Evolutionary conservation across 53 echinoderm and acorn worm genomes (phyloP).

Genomic region (Arbacia lixula): DNA sequence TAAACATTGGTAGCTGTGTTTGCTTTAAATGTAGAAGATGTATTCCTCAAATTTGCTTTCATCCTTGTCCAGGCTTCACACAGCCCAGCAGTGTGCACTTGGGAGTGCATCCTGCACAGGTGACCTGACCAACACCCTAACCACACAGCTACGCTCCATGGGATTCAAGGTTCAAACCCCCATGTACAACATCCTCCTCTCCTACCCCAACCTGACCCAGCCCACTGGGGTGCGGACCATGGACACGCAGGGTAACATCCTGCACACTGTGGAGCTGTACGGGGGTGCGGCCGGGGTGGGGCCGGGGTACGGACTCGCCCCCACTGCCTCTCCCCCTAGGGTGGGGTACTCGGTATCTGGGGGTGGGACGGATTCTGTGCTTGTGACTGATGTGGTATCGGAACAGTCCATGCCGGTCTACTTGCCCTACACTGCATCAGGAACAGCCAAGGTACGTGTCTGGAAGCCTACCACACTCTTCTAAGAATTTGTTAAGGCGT

Average conservation of each 20-base stretch:
- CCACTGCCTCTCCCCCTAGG: no score
- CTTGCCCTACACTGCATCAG: conserved; percentile 28
- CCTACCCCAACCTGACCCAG: conserved; percentile 37
- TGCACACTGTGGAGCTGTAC: conserved; percentile 32
- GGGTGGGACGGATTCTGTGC: neutral
- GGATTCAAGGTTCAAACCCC: conserved; percentile 42
- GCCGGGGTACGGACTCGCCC: conserved; percentile 10
- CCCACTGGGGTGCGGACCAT: conserved; percentile 1
- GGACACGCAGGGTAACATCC: conserved; percentile 28
- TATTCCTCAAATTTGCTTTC: no score
- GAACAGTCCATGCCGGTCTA: conserved; percentile 26
- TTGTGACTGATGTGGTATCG: conserved; percentile 10
- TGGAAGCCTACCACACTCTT: no score
- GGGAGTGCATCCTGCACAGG: conserved; percentile 21
- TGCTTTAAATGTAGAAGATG: no score
- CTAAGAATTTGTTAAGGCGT: no score
- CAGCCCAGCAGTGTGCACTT: conserved; percentile 11
- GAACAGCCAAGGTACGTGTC: conserved; percentile 10
- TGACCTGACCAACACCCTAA: conserved; percentile 29
- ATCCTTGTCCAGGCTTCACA: conserved; percentile 9
- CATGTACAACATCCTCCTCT: conserved; percentile 46
- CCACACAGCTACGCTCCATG: conserved; percentile 18
- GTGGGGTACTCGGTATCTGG: neutral
- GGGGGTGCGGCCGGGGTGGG: conserved; percentile 6
- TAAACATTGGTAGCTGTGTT: no score